Percentiles rank a stretch among this genome's conserved stretches.
These are phyloP conservation scores for Trachymyrmex cornetzi DNA, from an alignment of 1,140 invertebrate species.

Conservation along the genomic window DNA sequence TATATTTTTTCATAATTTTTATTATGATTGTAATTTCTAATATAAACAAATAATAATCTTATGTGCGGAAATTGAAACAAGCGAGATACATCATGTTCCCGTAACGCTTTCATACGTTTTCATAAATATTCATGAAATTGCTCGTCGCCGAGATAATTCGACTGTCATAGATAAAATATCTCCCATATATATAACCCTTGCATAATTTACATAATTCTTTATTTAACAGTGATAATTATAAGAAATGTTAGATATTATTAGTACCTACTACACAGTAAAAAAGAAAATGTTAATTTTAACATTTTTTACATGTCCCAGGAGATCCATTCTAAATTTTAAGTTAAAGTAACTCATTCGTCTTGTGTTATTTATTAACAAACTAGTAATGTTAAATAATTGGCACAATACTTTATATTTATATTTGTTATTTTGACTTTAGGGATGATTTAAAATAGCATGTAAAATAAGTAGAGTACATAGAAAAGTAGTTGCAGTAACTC, in stretches of 20 bases:
- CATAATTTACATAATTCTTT: slow-evolving; percentile 51
- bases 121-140: slow-evolving; percentile 47
- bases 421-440: too few species aligned
- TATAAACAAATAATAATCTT: slow-evolving; percentile 38
- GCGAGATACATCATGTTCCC: slow-evolving; percentile 12
- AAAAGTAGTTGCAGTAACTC: too few species aligned
- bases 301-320: too few species aligned
- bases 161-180: slow-evolving; percentile 31
- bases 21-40: slow-evolving; percentile 13
- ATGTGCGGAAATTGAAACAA: slow-evolving; percentile 13
- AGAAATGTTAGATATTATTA: not conserved
- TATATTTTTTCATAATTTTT: not conserved
- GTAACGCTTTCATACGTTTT: slow-evolving; percentile 42
- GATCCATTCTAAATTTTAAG: too few species aligned
- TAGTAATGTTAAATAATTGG: too few species aligned
- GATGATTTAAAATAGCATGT: too few species aligned
- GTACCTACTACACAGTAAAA: too few species aligned
- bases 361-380: too few species aligned
- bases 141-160: slow-evolving; percentile 38
- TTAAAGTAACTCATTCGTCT: too few species aligned
- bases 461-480: too few species aligned
- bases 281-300: too few species aligned
- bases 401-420: too few species aligned
- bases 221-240: slow-evolving; percentile 37
- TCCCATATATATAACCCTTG: not conserved